Conservation (phyloP, 1,140 invertebrate species). For the Pogonomyrmex californicus region DNA sequence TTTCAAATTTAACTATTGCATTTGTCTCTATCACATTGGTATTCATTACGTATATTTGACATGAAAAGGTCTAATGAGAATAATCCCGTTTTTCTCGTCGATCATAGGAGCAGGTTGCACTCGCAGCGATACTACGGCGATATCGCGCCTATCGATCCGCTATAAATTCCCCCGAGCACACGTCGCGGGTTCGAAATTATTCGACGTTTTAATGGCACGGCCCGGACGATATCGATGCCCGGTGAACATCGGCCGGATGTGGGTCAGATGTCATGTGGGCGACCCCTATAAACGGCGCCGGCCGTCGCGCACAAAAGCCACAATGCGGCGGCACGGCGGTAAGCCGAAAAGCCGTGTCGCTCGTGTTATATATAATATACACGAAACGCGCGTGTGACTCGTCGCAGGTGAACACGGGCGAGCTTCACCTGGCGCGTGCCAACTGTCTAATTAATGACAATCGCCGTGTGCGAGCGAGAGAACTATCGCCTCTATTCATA, state of each 20-base stretch:
- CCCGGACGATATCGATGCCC: constrained; percentile 64
- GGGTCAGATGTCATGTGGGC: constrained; percentile 81
- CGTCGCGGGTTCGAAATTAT: constrained; percentile 10
- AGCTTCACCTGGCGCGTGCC: constrained; percentile 80
- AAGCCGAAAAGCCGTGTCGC: constrained; percentile 43
- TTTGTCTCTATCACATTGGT: not conserved
- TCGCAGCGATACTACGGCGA: constrained; percentile 48
- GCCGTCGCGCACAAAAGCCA: constrained; percentile 55
- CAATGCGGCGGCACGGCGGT: constrained; percentile 37
- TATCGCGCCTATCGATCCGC: constrained; percentile 50
- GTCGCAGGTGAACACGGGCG: constrained; percentile 81
- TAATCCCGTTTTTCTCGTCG: constrained; percentile 18
- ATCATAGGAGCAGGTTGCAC: constrained; percentile 16
- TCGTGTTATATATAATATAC: constrained; percentile 20
- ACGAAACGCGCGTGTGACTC: constrained; percentile 62
- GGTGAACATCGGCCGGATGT: constrained; percentile 77
- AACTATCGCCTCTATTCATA: constrained; percentile 50
- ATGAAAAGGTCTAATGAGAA: not conserved
- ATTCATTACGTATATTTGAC: not conserved
- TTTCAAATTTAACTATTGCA: not conserved
- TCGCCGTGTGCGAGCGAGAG: constrained; percentile 62
- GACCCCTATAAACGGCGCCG: constrained; percentile 70
- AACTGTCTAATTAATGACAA: constrained; percentile 84
- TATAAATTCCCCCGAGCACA: constrained; percentile 34
- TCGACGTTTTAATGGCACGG: constrained; percentile 50